Percentiles rank a stretch among this genome's conserved stretches.
Evolutionary conservation across 2,888 invertebrate genomes (phyloP).

Genomic region (Nipponacmea schrenckii): DNA sequence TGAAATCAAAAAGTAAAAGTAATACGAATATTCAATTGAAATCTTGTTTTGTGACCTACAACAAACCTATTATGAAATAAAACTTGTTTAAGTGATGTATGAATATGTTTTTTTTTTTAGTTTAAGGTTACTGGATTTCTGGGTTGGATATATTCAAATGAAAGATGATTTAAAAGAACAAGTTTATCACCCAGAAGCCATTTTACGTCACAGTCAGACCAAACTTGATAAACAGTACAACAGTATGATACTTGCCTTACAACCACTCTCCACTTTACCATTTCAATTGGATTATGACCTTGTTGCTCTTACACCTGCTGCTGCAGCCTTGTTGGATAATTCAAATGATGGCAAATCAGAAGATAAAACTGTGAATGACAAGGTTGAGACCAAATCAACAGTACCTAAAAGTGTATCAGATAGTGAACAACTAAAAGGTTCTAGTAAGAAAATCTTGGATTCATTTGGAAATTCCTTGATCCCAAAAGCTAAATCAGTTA

Average conservation of each 20-base stretch:
- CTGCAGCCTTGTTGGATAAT: neutral
- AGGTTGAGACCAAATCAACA: neutral
- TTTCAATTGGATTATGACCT: constrained; percentile 78
- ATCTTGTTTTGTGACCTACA: too few relatives aligned
- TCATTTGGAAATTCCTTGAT: neutral
- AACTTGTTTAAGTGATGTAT: too few relatives aligned
- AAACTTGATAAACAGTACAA: constrained; percentile 75
- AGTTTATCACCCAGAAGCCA: constrained; percentile 81
- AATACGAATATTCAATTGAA: too few relatives aligned
- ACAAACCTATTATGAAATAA: too few relatives aligned
- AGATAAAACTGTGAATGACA: constrained; percentile 6
- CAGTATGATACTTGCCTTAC: constrained; percentile 80
- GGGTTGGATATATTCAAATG: constrained; percentile 87
- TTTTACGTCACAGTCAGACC: constrained; percentile 73
- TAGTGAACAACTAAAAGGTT: neutral
- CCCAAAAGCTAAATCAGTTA: neutral
- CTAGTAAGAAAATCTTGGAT: neutral
- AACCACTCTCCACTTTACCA: constrained; percentile 82
- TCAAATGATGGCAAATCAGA: neutral
- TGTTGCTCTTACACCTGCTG: constrained; percentile 28
- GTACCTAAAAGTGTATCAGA: neutral
- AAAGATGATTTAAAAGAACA: constrained; percentile 83
- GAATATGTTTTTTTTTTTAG: constrained; percentile 67
- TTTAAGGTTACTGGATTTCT: constrained; percentile 87
- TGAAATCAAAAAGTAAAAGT: too few relatives aligned